phyloP scores from a whole-genome alignment of 2,888 invertebrate species.

The Amiota mariae region DNA sequence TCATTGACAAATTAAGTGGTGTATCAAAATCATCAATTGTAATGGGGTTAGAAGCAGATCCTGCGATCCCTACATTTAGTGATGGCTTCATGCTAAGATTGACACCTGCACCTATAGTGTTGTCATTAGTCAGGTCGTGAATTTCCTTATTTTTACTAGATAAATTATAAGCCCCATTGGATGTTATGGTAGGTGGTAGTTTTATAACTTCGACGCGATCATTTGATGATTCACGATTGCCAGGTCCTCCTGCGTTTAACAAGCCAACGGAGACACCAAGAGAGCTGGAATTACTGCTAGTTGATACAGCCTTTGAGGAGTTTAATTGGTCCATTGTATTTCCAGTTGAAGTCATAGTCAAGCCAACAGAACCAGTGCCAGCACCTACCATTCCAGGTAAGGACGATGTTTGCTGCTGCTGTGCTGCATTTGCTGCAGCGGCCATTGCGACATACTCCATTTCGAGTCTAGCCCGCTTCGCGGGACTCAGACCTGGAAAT shows the following conservation, averaged over 20 bases:
- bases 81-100: conserved; percentile 71
- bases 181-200: conserved; percentile 80
- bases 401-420: conserved; percentile 60
- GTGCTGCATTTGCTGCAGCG: conserved; percentile 70
- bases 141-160: conserved; percentile 71
- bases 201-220: conserved; percentile 90
- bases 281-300: conserved; percentile 41
- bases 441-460: conserved; percentile 74
- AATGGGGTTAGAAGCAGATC: conserved; percentile 70
- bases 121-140: conserved; percentile 68
- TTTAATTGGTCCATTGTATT: conserved; percentile 51
- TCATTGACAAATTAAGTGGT: conserved; percentile 88
- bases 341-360: conserved; percentile 29
- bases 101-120: conserved; percentile 62
- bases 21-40: conserved; percentile 80
- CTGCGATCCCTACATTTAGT: conserved; percentile 53
- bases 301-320: conserved; percentile 48
- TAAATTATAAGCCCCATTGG: conserved; percentile 75
- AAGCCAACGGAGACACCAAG: conserved; percentile 33
- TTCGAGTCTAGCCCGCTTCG: conserved; percentile 73
- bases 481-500: conserved; percentile 74
- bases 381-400: conserved; percentile 28
- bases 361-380: conserved; percentile 33
- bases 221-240: conserved; percentile 59
- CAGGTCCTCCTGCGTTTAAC: conserved; percentile 6